Evolutionary conservation across 2,797 vertebrate species (phyloP).

Genomic region (Rallus crepitans): DNA sequence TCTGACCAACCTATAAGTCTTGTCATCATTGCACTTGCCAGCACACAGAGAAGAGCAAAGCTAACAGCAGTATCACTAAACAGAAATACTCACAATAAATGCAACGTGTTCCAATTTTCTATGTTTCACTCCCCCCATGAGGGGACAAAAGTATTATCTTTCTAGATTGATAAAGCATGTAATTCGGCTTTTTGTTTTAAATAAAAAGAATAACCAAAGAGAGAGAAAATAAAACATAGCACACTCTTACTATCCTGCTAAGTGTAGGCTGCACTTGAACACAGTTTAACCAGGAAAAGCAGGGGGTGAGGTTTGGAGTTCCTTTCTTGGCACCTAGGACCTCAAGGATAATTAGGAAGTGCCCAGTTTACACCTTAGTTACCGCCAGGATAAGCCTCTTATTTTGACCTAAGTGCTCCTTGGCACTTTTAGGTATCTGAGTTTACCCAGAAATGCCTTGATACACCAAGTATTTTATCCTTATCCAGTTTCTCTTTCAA

Average conservation of each 20-base stretch:
- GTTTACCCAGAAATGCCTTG: not conserved
- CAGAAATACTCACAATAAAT: not conserved
- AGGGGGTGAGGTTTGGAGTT: not conserved
- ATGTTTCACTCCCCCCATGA: not conserved
- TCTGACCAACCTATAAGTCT: not conserved
- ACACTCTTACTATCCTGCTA: not conserved
- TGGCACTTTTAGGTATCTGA: not conserved
- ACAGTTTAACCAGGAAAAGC: not conserved
- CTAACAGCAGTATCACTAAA: not conserved
- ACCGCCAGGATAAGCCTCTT: not conserved
- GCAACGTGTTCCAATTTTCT: not conserved
- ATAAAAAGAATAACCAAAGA: not conserved
- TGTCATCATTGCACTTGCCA: not conserved
- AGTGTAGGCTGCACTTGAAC: not conserved
- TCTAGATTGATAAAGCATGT: not conserved
- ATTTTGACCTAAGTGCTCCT: not conserved
- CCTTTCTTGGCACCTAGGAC: not conserved
- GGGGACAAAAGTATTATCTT: not conserved
- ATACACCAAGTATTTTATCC: not conserved
- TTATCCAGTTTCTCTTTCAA: not conserved
- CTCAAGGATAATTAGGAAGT: not conserved
- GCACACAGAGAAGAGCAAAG: not conserved
- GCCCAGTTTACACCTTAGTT: not conserved
- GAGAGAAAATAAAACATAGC: conserved; percentile 16
- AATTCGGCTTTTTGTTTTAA: conserved; percentile 5